These are phyloP conservation scores for Diplodus sargus DNA, from an alignment of 2,797 vertebrate species.

Conservation along the genomic window DNA sequence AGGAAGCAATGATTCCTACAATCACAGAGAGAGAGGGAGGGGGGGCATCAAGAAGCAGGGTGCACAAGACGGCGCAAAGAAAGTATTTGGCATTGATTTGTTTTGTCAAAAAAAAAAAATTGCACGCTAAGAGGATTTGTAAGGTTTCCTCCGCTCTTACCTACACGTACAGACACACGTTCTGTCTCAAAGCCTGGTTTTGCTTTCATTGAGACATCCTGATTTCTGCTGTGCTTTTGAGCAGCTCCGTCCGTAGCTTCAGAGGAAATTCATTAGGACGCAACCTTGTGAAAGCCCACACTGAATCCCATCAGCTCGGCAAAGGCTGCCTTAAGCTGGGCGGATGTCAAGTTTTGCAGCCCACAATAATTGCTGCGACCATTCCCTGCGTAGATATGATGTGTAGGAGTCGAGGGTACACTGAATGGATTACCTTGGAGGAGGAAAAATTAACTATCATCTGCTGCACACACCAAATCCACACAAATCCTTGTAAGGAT, in stretches of 20 bases:
- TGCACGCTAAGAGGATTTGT: slow-evolving; percentile 71
- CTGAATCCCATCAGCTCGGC: slow-evolving; percentile 61
- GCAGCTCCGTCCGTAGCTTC: slow-evolving; percentile 46
- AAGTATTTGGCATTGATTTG: slow-evolving; percentile 70
- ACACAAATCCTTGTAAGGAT: slow-evolving; percentile 64
- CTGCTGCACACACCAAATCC: slow-evolving; percentile 61
- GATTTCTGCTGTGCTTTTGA: slow-evolving; percentile 59
- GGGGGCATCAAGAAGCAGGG: slow-evolving; percentile 10
- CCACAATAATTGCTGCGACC: slow-evolving; percentile 76
- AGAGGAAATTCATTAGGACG: slow-evolving; percentile 73
- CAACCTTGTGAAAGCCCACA: slow-evolving; percentile 63
- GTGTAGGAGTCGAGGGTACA: slow-evolving; percentile 63
- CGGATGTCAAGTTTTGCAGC: slow-evolving; percentile 74
- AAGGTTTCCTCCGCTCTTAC: slow-evolving; percentile 49
- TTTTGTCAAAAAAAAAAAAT: slow-evolving; percentile 61
- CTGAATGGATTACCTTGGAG: slow-evolving; percentile 68
- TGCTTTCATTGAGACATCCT: slow-evolving; percentile 48
- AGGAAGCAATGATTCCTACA: slow-evolving; percentile 56
- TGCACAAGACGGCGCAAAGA: slow-evolving; percentile 14
- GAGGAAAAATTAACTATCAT: slow-evolving; percentile 61
- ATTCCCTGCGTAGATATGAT: slow-evolving; percentile 68
- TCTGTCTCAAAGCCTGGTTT: slow-evolving; percentile 29
- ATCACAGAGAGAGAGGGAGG: slow-evolving; percentile 20
- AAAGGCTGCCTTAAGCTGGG: slow-evolving; percentile 67
- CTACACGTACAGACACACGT: slow-evolving; percentile 31